phyloP scores from a whole-genome alignment of 2,888 invertebrate species.

The Trichacis sp. region DNA sequence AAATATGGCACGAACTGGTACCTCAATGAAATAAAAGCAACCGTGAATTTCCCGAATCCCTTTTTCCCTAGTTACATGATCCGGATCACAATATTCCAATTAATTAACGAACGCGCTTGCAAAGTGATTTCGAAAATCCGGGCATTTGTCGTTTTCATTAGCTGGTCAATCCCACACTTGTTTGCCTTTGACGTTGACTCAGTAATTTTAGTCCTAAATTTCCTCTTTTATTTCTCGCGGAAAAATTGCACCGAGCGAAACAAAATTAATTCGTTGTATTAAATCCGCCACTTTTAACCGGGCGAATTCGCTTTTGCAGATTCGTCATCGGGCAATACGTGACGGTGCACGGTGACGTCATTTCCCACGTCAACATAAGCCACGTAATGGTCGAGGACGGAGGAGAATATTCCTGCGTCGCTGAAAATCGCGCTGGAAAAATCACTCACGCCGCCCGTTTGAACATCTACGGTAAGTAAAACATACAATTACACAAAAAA shows the following conservation, averaged over 20 bases:
- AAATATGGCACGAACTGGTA: too few relatives aligned
- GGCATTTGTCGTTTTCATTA: neutral
- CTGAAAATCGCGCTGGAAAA: conserved; percentile 80
- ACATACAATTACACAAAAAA: neutral
- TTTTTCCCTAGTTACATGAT: neutral
- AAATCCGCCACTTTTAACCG: neutral
- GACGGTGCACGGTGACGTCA: conserved; percentile 83
- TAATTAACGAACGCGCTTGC: neutral
- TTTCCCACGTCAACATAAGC: conserved; percentile 86
- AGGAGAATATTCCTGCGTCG: conserved; percentile 83
- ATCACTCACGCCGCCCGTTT: conserved; percentile 72
- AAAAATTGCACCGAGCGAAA: neutral
- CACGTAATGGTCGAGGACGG: conserved; percentile 84
- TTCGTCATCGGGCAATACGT: conserved; percentile 84
- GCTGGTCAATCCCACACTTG: neutral
- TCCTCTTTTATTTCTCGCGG: neutral
- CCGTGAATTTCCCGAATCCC: neutral
- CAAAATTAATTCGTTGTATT: neutral
- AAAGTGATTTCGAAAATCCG: neutral
- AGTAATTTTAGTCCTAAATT: neutral
- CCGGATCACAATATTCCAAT: neutral
- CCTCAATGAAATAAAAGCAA: neutral
- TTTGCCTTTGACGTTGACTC: neutral
- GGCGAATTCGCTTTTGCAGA: conserved; percentile 67
- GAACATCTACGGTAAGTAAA: conserved; percentile 80